Base-by-base conservation (phyloP, 2,797 vertebrate species). In the Diceros bicornis region DNA sequence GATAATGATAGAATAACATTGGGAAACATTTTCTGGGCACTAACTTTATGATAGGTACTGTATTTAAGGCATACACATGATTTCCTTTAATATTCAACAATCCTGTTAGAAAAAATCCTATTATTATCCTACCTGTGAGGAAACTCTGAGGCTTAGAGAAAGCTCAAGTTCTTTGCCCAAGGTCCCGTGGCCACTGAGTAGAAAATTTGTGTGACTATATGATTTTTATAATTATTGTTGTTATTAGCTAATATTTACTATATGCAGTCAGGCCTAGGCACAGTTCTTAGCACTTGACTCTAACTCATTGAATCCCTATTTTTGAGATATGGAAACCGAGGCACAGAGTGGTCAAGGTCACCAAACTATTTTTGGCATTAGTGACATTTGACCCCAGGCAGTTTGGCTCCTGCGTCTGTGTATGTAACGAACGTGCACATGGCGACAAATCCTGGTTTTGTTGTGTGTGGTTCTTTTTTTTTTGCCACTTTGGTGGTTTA, bases 21-120 rank as follows among this genome's bases (percentile, higher is more conserved):
- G 66, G 16, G 23, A 89, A 17, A 37, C 17, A 47, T 92, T 96
- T 91, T 89, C 62, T 96, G 81, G 44, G 25, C 14, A 27, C 23
- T 75, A 62, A 64, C 13, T 55, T 37, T 62, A 57, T 79, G 37
- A 32, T 34, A 94, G 50, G 6, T 16, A 64, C 4, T 69, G 8
- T 90, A 72, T 79, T 87, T 84, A 82, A 83, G 17, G 34, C 2
- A 27, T 44, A 29, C 23, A 71, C 2, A 17, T 89, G 50, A 71
- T 74, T 83, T 81, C 25, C 41, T 96, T 93, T 85, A 55, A 57
- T 91, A 71, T 41, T 69, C 18, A 79, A 21, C 0, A 71, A 16
- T 84, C 6, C 17, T 81, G 4, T 64, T 92, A 87, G 55, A 89
- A 78, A 78, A 95, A 83, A 16, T 52, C 25, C 7, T 69, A 4